A percentile compares a stretch with the other conserved stretches of the same genome.
phyloP scores from a whole-genome alignment of 1,140 invertebrate species.

The Bicyclus anynana region DNA sequence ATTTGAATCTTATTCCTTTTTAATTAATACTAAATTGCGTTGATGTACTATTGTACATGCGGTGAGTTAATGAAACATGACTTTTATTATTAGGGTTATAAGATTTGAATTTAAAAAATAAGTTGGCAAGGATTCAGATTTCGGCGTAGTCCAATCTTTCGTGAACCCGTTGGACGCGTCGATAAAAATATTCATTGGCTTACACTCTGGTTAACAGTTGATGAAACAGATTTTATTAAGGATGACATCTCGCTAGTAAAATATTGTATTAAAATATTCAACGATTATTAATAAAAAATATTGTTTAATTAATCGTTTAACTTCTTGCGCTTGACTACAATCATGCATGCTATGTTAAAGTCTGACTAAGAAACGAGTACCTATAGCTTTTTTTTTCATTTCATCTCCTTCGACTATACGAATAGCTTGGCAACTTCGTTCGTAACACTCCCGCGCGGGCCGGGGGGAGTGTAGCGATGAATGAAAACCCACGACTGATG shows the following conservation, averaged over 20 bases:
- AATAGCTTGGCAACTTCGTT: no score
- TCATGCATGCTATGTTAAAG: no score
- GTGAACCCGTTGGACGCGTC: conserved; percentile 53
- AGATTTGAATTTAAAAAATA: neutral
- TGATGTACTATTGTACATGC: neutral
- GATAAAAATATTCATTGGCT: conserved; percentile 75
- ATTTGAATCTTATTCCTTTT: conserved; percentile 33
- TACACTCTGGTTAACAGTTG: conserved; percentile 67
- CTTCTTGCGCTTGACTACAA: no score
- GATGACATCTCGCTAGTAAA: conserved; percentile 25
- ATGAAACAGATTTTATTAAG: conserved; percentile 51
- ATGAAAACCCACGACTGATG: no score
- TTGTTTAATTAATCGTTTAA: no score
- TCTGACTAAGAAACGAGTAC: no score
- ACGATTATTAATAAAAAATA: no score
- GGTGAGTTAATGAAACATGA: conserved; percentile 4
- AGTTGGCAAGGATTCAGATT: conserved; percentile 20
- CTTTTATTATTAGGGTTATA: neutral
- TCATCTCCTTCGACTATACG: no score
- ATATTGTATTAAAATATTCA: neutral
- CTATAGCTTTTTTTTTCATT: no score
- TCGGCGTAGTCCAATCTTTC: conserved; percentile 24
- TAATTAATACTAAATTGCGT: conserved; percentile 10
- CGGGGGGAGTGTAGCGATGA: no score
- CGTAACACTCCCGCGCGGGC: no score